Base-by-base conservation (phyloP, 2,888 invertebrate genomes). In the Spodoptera exigua region DNA sequence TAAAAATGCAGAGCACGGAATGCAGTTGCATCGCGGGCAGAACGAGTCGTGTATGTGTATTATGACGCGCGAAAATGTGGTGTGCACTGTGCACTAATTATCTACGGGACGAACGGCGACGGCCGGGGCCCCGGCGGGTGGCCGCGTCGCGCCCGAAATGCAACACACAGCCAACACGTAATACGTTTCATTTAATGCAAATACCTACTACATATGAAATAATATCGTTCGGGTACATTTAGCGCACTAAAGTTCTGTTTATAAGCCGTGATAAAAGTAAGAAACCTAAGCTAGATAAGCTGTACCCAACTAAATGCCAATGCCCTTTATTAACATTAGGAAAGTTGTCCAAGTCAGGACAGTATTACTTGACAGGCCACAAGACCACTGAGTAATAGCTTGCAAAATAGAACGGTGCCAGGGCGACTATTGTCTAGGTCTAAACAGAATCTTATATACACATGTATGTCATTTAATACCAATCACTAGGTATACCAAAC, bases 41-140 rank as follows among this genome's bases (percentile, higher is more conserved):
- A 82, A 87, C 84, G 81, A 78, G 78, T 82, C 67, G 55, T 47
- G 62, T 68, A 69, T 47, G 62, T 68, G 68, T 76, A 76, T 77
- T 84, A 79, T 86, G 84, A 79, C 83, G 88, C 84, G 82, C 81
- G 79, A 84, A 88, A 88, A 89, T 86, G 87, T 84, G 82, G 79
- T 83, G 83, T 88, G 89, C 90, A 90, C 85, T 90, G 83, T 88
- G 89, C 90, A 90, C 85, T 90, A 87, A 87, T 89, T 90, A 91
- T 91, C 92, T 87, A 89, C 89, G 86, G 84, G 86, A 83, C 83
- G 81, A 71, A 69, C 72, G 80, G 76, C 81, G 79, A 72, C 77
- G 68, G 75, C 72, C 83, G 92, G 85, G 92, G 89, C 90, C 88
- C 87, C 80, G 84, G 64, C 86, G 92, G 92, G 93, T 91, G 86